phyloP scores from a whole-genome alignment of 1,140 invertebrate species.

The Latrodectus geometricus region DNA sequence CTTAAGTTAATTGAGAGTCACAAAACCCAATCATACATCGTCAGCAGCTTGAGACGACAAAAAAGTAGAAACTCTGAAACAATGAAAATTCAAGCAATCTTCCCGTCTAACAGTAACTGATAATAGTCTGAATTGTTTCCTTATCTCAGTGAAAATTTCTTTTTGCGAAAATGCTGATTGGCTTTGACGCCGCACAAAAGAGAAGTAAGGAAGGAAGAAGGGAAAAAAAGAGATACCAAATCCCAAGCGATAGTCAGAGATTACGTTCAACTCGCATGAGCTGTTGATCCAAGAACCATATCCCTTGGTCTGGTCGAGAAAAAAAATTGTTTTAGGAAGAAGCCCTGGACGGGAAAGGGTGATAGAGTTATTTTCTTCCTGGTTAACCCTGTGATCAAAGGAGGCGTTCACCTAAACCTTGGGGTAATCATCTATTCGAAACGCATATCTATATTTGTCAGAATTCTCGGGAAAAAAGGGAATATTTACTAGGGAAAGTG shows the following conservation, averaged over 20 bases:
- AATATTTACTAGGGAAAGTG: too few species aligned
- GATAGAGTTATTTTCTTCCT: too few species aligned
- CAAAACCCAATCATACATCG: neutral
- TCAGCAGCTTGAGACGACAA: neutral
- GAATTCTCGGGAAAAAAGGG: too few species aligned
- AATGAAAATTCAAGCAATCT: slow-evolving; percentile 26
- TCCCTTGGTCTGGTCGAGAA: too few species aligned
- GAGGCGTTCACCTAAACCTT: too few species aligned
- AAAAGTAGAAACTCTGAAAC: neutral
- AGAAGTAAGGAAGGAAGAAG: neutral
- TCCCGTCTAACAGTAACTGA: slow-evolving; percentile 14
- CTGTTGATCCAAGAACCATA: too few species aligned
- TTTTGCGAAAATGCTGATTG: slow-evolving; percentile 12
- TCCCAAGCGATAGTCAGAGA: slow-evolving; percentile 21
- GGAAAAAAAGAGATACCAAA: slow-evolving; percentile 11
- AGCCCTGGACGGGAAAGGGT: too few species aligned
- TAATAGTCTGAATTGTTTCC: slow-evolving; percentile 28
- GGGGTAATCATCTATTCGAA: too few species aligned
- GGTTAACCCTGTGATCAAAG: too few species aligned
- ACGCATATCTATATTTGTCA: too few species aligned
- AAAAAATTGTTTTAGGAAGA: too few species aligned
- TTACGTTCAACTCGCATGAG: neutral
- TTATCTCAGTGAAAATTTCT: slow-evolving; percentile 19
- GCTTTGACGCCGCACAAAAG: neutral
- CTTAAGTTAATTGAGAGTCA: neutral